Conservation (phyloP, 64 coral and sea anemone species). For the Stichodactyla helianthus region DNA sequence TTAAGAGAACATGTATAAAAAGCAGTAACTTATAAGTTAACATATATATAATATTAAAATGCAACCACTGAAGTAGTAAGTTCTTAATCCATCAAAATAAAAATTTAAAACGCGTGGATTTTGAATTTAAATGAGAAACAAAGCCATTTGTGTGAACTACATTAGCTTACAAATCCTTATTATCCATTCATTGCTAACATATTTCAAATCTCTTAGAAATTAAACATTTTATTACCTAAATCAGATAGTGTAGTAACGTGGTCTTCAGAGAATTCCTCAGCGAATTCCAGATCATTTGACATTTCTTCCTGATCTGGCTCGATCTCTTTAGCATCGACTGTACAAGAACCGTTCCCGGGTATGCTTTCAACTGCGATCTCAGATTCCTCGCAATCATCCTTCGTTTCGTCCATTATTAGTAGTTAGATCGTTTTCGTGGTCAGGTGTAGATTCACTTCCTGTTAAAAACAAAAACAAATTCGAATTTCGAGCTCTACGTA, state of each 20-base stretch:
- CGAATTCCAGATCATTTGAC: conserved; percentile 46
- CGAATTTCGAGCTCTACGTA: conserved; percentile 99
- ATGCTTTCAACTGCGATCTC: conserved; percentile 57
- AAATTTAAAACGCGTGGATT: no score
- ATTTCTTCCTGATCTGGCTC: conserved; percentile 49
- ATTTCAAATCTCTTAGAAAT: no score
- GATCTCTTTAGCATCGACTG: conserved; percentile 63
- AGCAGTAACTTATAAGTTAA: no score
- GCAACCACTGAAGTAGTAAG: no score
- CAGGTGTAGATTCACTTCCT: conserved; percentile 59
- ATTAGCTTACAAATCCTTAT: neutral
- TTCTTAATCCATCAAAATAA: no score
- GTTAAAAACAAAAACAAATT: conserved; percentile 59
- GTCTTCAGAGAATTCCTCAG: conserved; percentile 39
- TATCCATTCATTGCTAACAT: neutral
- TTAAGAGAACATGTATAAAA: no score
- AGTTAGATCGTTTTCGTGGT: neutral
- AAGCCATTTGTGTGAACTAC: no score
- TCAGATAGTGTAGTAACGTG: conserved; percentile 21
- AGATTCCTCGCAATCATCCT: conserved; percentile 27
- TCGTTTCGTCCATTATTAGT: conserved; percentile 49
- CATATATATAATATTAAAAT: no score
- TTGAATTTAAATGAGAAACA: no score
- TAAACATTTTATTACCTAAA: conserved; percentile 18
- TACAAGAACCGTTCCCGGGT: conserved; percentile 42